Conservation (phyloP, 2,113 vertebrate genomes). For the Entelurus aequoreus region DNA sequence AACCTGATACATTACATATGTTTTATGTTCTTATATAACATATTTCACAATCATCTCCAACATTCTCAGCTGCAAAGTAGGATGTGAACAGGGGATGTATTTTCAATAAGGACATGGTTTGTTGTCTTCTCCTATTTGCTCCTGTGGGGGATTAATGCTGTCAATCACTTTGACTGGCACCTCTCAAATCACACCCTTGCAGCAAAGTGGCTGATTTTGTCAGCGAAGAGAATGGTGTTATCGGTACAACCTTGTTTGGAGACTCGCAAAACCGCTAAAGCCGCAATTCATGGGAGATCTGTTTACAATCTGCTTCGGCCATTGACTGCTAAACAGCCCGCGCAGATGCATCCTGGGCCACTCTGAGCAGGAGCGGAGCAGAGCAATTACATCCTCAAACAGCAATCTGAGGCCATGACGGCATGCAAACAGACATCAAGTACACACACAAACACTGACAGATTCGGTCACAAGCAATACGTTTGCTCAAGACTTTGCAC, state of each 20-base stretch:
- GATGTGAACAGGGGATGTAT: constrained; percentile 70
- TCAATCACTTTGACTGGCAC: constrained; percentile 77
- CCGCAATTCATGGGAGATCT: constrained; percentile 79
- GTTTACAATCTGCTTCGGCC: constrained; percentile 77
- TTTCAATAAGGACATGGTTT: constrained; percentile 70
- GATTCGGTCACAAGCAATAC: constrained; percentile 57
- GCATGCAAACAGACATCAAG: constrained; percentile 66
- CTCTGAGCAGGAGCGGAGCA: constrained; percentile 70
- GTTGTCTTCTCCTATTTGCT: constrained; percentile 72
- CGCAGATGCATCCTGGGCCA: constrained; percentile 68
- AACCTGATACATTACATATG: not conserved
- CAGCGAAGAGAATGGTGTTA: constrained; percentile 70
- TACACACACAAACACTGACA: constrained; percentile 63
- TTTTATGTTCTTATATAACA: constrained; percentile 30
- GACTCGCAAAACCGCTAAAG: constrained; percentile 77
- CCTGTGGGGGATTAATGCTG: constrained; percentile 77
- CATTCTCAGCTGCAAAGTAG: constrained; percentile 49
- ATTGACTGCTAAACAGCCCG: constrained; percentile 76
- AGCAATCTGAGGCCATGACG: constrained; percentile 66
- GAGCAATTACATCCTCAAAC: constrained; percentile 77
- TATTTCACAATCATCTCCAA: constrained; percentile 11
- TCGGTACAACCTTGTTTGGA: constrained; percentile 77
- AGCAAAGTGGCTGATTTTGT: constrained; percentile 79
- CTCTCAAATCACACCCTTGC: constrained; percentile 75
- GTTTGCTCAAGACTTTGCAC: constrained; percentile 62